A percentile compares a stretch with the other conserved stretches of the same genome.
Conservation (phyloP, 2,797 vertebrate genomes). For the Amniataba percoides region DNA sequence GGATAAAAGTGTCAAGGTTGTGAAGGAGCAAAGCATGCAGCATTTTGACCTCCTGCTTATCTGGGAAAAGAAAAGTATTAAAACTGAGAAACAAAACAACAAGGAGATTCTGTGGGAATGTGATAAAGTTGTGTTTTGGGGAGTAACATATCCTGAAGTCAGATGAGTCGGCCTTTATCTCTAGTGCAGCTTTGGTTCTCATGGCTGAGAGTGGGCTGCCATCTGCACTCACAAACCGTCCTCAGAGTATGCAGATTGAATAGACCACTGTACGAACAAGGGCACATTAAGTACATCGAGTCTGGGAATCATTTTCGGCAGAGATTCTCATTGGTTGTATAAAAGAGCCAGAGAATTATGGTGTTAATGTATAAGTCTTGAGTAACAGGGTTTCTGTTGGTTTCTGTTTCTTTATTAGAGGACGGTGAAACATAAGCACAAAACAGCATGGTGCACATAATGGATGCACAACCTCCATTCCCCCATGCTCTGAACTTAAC, state of each 20-base stretch:
- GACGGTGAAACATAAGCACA: conserved; percentile 23
- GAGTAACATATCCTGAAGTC: conserved; percentile 56
- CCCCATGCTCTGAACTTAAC: conserved; percentile 43
- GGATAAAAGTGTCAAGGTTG: conserved; percentile 51
- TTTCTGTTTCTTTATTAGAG: conserved; percentile 16
- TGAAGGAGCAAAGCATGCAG: conserved; percentile 25
- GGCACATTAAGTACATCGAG: conserved; percentile 50
- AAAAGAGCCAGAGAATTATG: conserved; percentile 30
- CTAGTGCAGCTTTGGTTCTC: conserved; percentile 61
- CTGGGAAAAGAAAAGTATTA: conserved; percentile 16
- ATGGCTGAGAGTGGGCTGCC: conserved; percentile 61
- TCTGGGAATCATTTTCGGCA: conserved; percentile 67
- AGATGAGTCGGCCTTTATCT: conserved; percentile 69
- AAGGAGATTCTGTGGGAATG: conserved; percentile 57
- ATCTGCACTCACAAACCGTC: conserved; percentile 65
- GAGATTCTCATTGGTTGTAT: conserved; percentile 58
- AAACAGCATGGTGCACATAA: neutral
- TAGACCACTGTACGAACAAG: conserved; percentile 64
- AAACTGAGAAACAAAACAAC: conserved; percentile 45
- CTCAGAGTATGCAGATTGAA: conserved; percentile 66
- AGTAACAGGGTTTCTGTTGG: conserved; percentile 24
- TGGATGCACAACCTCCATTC: conserved; percentile 32
- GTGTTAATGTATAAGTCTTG: conserved; percentile 14
- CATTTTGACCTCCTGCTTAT: conserved; percentile 37
- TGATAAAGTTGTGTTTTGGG: conserved; percentile 58